Conservation (phyloP, 1,140 invertebrate species). For the Lasioglossum albipes region DNA sequence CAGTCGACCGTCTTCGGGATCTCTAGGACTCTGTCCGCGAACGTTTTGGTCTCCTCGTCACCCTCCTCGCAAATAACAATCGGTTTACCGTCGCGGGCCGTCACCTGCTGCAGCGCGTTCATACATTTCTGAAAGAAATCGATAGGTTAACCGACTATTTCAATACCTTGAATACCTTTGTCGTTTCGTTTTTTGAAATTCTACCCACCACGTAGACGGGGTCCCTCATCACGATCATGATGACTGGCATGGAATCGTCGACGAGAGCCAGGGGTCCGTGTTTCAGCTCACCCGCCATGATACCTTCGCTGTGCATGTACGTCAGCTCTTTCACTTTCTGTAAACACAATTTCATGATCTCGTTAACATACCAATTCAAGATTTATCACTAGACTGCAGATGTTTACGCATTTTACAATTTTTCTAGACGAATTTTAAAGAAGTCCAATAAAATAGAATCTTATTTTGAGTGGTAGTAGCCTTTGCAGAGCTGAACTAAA, state of each 20-base stretch:
- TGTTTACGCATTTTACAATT: too few relatives aligned
- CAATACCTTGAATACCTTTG: too few relatives aligned
- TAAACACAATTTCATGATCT: conserved; percentile 44
- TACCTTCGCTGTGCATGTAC: conserved; percentile 99
- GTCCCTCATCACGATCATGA: conserved; percentile 99
- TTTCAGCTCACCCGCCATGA: conserved; percentile 98
- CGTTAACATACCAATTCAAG: background rate
- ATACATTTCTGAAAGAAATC: conserved; percentile 91
- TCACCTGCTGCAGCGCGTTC: conserved; percentile 98
- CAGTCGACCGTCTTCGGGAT: conserved; percentile 97
- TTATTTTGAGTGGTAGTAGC: too few relatives aligned
- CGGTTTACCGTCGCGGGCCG: conserved; percentile 94
- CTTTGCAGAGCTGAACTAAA: too few relatives aligned
- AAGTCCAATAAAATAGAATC: too few relatives aligned
- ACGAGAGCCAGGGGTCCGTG: conserved; percentile 98
- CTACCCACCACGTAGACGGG: conserved; percentile 91
- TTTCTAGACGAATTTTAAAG: too few relatives aligned
- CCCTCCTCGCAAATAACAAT: conserved; percentile 97
- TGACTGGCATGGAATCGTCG: conserved; percentile 97
- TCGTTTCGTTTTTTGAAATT: background rate
- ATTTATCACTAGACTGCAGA: background rate
- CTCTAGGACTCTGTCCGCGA: conserved; percentile 86
- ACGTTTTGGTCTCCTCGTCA: conserved; percentile 91
- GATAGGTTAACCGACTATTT: background rate
- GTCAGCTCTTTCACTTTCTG: conserved; percentile 99